A percentile compares a stretch with the other conserved stretches of the same genome.
These are phyloP conservation scores for Ceyx margarethae DNA, from an alignment of 2,113 vertebrate genomes.

Conservation along the genomic window DNA sequence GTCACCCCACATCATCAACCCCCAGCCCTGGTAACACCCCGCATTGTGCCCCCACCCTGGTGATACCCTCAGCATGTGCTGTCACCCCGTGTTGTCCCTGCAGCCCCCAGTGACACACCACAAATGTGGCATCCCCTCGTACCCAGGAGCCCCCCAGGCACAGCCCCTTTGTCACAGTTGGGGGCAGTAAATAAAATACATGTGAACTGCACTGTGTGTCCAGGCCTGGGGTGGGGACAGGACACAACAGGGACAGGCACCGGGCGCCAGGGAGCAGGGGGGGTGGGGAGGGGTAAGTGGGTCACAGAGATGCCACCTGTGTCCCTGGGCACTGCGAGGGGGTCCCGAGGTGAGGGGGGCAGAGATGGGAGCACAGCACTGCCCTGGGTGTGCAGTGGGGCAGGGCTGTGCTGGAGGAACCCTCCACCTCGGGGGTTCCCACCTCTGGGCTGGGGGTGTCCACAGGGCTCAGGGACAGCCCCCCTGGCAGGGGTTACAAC, in stretches of 20 bases:
- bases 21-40: neutral
- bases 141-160: neutral
- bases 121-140: neutral
- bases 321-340: neutral
- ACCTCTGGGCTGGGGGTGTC: neutral
- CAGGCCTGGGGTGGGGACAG: neutral
- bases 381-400: neutral
- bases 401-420: neutral
- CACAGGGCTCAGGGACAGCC: neutral
- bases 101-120: fast-evolving
- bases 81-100: neutral
- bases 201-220: neutral
- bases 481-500: fast-evolving
- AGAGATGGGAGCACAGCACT: fast-evolving
- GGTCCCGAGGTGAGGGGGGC: neutral
- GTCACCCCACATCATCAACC: fast-evolving
- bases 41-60: neutral
- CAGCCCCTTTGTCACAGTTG: neutral
- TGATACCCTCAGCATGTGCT: neutral
- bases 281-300: neutral
- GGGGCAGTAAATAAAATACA: neutral
- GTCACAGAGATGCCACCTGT: neutral
- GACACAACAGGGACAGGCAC: neutral
- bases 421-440: neutral
- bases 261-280: no score